Base-by-base conservation (phyloP, 2,888 invertebrate genomes). In the Synergus laeviventris region DNA sequence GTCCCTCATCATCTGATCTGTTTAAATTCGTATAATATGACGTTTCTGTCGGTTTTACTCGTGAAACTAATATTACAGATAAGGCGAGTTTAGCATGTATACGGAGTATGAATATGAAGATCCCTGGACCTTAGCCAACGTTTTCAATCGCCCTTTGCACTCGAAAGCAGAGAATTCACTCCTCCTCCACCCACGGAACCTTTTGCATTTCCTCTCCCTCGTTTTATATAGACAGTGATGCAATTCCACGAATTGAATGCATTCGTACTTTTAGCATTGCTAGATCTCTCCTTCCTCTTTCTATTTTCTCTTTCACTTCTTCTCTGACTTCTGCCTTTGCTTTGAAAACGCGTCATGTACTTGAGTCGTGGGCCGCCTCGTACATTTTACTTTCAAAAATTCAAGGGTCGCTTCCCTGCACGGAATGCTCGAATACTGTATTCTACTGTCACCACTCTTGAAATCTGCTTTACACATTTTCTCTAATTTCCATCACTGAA, bases 121-220 rank as follows among this genome's bases (percentile, higher is more conserved):
- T 82, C 83, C 79, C 87, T 89, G 89, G 88, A 87, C 80, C 82
- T 79, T 75, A 84, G 89, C 89, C 90, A 89, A 86, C 85, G 79
- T 86, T 89, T 88, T 87, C 87, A 87, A 88, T 88, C 87, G 87
- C 81, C 84, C 84, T 85, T 87, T 86, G 82, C 85, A 80, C 84
- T 81, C 83, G 83, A 81, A 82, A 76, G 42, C 18, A 73, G 54
- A 62, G 62, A 64, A 56, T 56, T 39, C 24, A 5, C 60, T 77
- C 21, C 62, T 61, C n/a, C 31, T 42, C 39, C 73, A 31, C 42
- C 62, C 73, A 59, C 76, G 79, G 42, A 38, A 16, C 62, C 56
- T 76, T 49, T 70, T 74, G 54, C 45, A 59, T 73, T 60, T 16
- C 74, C 76, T 39, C 76, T 60, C 66, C 59, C 45, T 14, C 61